Conservation (phyloP, 2,797 vertebrate genomes). For the Spheniscus humboldti region DNA sequence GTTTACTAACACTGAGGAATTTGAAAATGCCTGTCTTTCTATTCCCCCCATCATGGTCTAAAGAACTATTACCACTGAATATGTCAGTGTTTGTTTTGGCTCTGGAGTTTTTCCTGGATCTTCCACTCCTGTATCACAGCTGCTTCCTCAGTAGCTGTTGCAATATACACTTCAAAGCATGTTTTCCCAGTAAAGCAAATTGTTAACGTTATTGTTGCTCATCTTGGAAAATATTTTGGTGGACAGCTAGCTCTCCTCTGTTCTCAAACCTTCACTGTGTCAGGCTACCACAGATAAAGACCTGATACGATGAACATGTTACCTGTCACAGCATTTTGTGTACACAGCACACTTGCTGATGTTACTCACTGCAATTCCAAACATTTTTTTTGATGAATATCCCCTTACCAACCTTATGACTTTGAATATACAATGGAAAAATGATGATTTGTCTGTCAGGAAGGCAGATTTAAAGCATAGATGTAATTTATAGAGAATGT, state of each 20-base stretch:
- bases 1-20: not conserved
- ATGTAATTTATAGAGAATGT: not conserved
- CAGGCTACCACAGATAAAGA: not conserved
- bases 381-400: conserved; percentile 4
- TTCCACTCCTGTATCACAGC: not conserved
- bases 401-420: not conserved
- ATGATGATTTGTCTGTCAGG: not conserved
- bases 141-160: conserved; percentile 21
- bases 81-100: not conserved
- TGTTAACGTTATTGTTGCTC: not conserved
- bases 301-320: rapidly evolving
- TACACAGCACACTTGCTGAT: not conserved
- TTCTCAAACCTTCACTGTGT: not conserved
- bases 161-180: not conserved
- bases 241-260: not conserved
- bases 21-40: not conserved
- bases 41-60: not conserved
- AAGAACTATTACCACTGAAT: not conserved
- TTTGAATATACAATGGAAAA: not conserved
- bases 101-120: not conserved
- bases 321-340: not conserved
- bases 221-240: conserved; percentile 20
- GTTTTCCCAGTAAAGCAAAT: conserved; percentile 17
- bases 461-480: not conserved
- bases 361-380: not conserved